phyloP scores from a whole-genome alignment of 1,140 invertebrate genomes.

The Panulirus ornatus region DNA sequence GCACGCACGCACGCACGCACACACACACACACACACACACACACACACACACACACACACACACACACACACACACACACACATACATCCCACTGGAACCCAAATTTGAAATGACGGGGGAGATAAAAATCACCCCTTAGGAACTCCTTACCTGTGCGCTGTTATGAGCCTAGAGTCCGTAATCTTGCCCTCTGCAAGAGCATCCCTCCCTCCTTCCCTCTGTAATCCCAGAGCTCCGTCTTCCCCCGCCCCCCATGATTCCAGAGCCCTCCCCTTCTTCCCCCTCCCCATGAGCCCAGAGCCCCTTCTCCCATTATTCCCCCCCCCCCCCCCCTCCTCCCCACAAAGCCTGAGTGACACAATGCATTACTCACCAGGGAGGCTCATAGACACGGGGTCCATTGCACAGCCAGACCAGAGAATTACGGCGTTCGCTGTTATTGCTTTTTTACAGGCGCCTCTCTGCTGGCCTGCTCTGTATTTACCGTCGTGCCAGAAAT shows the following conservation, averaged over 20 bases:
- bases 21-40: background rate
- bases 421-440: slow-evolving; percentile 22
- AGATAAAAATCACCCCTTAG: too few relatives aligned
- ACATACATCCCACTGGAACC: too few relatives aligned
- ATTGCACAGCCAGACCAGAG: slow-evolving; percentile 1
- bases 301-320: background rate
- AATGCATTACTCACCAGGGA: slow-evolving; percentile 1
- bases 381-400: slow-evolving; percentile 30
- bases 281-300: background rate
- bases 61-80: background rate
- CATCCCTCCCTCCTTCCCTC: background rate
- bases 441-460: slow-evolving; percentile 8
- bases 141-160: too few relatives aligned
- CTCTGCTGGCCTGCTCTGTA: background rate
- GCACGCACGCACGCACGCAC: too few relatives aligned
- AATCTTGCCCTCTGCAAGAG: too few relatives aligned
- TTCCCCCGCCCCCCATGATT: background rate
- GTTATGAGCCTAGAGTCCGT: too few relatives aligned
- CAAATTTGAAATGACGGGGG: too few relatives aligned
- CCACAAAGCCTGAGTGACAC: slow-evolving; percentile 28
- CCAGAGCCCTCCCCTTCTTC: background rate
- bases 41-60: background rate
- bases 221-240: background rate
- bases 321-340: background rate
- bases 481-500: too few relatives aligned